A percentile compares a stretch with the other conserved stretches of the same genome.
Conservation (phyloP, 1,140 invertebrate genomes). For the Dendrolimus punctatus region DNA sequence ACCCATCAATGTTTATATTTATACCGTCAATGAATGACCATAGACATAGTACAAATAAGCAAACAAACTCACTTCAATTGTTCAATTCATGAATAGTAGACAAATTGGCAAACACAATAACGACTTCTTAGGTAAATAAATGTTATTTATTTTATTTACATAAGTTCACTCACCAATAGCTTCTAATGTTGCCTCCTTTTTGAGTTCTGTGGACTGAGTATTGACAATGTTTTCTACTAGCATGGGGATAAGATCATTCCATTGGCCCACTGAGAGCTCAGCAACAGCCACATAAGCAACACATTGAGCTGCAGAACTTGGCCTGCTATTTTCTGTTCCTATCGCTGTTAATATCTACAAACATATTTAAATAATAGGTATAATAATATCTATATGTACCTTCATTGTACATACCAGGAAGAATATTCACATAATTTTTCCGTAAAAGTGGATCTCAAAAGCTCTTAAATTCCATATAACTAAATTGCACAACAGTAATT, state of each 20-base stretch:
- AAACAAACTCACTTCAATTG: no score
- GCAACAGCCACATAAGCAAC: conserved; percentile 98
- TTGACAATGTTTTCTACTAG: conserved; percentile 95
- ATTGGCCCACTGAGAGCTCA: conserved; percentile 90
- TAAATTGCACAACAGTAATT: no score
- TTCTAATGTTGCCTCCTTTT: conserved; percentile 97
- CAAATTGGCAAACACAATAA: no score
- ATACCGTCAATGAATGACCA: no score
- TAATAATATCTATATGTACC: conserved; percentile 1
- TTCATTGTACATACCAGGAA: no score
- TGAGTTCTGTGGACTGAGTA: conserved; percentile 88
- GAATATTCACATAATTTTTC: no score
- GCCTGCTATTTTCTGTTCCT: conserved; percentile 94
- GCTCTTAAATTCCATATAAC: no score
- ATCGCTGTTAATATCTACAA: conserved; percentile 90
- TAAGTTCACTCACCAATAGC: conserved; percentile 87
- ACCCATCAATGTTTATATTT: no score
- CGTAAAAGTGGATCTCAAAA: no score
- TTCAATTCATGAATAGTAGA: no score
- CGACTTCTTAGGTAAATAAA: no score
- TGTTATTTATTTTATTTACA: conserved; percentile 1
- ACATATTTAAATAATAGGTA: neutral
- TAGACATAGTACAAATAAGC: no score
- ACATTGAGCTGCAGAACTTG: conserved; percentile 98
- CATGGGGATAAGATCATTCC: conserved; percentile 88